phyloP scores from a whole-genome alignment of 2,888 invertebrate species.

The Pecten maximus region DNA sequence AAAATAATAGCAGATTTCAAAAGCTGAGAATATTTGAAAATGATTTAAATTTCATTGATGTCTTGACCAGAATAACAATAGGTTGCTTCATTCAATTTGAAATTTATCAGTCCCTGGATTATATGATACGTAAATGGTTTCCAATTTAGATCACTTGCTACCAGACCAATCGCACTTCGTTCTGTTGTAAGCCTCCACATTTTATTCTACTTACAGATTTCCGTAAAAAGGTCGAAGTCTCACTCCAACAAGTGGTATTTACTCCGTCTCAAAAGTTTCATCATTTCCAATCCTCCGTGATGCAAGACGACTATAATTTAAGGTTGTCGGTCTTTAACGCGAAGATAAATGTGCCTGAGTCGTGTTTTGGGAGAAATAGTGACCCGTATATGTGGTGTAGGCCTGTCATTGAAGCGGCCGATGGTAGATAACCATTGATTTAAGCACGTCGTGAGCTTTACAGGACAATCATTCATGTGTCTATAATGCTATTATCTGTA shows the following conservation, averaged over 20 bases:
- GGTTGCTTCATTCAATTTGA: neutral
- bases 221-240: neutral
- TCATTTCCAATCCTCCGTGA: neutral
- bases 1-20: neutral
- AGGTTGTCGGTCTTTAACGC: neutral
- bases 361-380: neutral
- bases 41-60: neutral
- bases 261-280: neutral
- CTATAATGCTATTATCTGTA: neutral
- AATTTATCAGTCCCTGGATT: neutral
- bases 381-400: neutral
- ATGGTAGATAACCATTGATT: neutral
- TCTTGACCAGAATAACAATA: neutral
- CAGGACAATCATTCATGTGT: neutral
- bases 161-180: neutral
- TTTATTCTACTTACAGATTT: constrained; percentile 20
- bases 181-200: neutral
- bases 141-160: neutral
- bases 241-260: neutral
- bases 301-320: neutral
- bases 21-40: neutral
- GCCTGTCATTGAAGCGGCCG: neutral
- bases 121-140: neutral
- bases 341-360: neutral
- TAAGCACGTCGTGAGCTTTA: neutral